phyloP scores from a whole-genome alignment of 2,113 vertebrate genomes.

The Apistogramma diplotaenia region DNA sequence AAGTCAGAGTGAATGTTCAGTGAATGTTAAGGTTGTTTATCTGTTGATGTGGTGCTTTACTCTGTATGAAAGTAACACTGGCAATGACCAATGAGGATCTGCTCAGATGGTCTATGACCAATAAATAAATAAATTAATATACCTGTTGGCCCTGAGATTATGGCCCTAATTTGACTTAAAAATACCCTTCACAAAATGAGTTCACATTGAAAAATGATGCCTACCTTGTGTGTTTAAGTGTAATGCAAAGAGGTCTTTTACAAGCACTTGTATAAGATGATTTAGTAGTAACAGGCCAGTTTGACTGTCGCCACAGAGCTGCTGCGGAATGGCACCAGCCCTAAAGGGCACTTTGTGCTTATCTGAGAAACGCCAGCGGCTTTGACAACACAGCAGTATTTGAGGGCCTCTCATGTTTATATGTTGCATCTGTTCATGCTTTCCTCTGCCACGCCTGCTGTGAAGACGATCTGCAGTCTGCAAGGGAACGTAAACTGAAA shows the following conservation, averaged over 20 bases:
- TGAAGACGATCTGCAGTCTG: background rate
- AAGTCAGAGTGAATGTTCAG: background rate
- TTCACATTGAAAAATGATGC: background rate
- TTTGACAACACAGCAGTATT: background rate
- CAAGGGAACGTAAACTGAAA: background rate
- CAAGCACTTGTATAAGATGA: background rate
- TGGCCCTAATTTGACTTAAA: background rate
- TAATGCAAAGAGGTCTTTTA: background rate
- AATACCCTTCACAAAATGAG: background rate
- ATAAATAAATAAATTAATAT: rapidly evolving
- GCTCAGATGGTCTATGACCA: background rate
- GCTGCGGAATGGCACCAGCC: background rate
- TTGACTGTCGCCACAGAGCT: background rate
- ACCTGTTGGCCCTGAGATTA: background rate
- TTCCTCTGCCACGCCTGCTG: background rate
- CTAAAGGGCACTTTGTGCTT: background rate
- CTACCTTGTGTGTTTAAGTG: background rate
- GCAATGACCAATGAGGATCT: background rate
- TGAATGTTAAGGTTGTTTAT: background rate
- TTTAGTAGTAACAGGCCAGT: background rate
- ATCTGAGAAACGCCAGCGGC: background rate
- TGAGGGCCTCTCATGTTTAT: background rate
- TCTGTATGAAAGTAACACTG: background rate
- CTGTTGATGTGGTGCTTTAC: background rate
- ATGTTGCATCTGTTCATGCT: background rate